Evolutionary conservation across 2,888 invertebrate species (phyloP), one percentile per base, ranked within the genome.

Genomic region (Xestia xanthographa): DNA sequence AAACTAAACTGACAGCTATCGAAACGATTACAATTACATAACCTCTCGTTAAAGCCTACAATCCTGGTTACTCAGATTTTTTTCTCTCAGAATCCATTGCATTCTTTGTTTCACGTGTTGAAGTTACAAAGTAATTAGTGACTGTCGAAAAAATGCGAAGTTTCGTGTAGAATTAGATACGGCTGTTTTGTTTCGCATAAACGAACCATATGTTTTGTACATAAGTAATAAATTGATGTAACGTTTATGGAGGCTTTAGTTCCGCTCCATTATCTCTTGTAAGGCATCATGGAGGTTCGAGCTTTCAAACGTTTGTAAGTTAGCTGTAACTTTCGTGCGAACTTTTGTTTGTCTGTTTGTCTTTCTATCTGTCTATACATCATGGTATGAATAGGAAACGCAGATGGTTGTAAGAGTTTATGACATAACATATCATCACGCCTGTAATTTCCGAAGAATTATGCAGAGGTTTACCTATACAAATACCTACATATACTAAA

Each of bases 71-170:
- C 60, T 71, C 60, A 43, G 34, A 5, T 73, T 72, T 77, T 75
- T 74, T 72, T 53, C 29, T 50, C 26, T n/a, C n/a, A n/a, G 11
- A 67, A 70, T 56, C 62, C n/a, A 43, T 58, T 67, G 68, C 70
- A 83, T 80, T 80, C 75, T 73, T 75, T 72, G 72, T 69, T 72
- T 6, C 41, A 26, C 74, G 45, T 66, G 45, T 75, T 38, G 29
- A 65, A 73, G 66, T 70, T 65, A 79, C 84, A 72, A 86, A 83
- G 72, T 77, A 86, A 87, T 87, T 86, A 84, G 79, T 86, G 68
- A 76, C 75, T 78, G 81, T 67, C 72, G 56, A 81, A 86, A 72
- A 83, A 83, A 80, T 72, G 43, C 68, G 71, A 79, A 83, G 73
- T 60, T 85, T 80, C 80, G 79, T 80, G 82, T 69, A 63, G 72